phyloP scores from a whole-genome alignment of 2,797 vertebrate genomes.

The Muscicapa striata region DNA sequence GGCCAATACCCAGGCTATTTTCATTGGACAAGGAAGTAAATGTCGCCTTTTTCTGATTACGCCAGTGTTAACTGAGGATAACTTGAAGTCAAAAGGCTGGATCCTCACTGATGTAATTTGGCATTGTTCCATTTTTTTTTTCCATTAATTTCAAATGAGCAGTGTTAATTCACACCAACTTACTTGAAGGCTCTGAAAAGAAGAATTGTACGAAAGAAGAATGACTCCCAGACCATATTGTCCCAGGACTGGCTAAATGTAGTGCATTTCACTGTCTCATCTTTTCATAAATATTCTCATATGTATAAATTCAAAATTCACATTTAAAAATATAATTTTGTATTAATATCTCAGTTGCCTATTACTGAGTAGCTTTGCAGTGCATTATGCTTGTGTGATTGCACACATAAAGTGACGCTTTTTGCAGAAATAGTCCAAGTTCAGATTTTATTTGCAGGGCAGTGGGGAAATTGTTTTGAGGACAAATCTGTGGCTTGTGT shows the following conservation, averaged over 20 bases:
- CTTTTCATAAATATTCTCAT: not conserved
- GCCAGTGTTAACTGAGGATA: conserved; percentile 67
- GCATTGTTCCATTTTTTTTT: conserved; percentile 30
- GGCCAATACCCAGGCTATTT: conserved; percentile 61
- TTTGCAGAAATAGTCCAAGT: not conserved
- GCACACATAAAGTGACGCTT: not conserved
- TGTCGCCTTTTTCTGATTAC: conserved; percentile 63
- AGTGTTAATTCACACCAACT: conserved; percentile 59
- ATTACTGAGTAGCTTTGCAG: not conserved
- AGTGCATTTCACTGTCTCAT: conserved; percentile 2
- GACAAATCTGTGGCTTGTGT: conserved; percentile 20
- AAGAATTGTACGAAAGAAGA: conserved; percentile 17
- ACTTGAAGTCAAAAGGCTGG: conserved; percentile 65
- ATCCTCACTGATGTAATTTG: conserved; percentile 60
- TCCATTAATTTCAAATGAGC: conserved; percentile 45
- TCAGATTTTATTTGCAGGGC: not conserved
- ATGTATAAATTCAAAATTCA: not conserved
- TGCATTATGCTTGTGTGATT: not conserved
- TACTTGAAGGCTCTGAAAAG: conserved; percentile 49
- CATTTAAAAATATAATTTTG: not conserved
- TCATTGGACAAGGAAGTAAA: conserved; percentile 57
- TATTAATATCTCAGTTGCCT: not conserved
- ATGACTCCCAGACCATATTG: conserved; percentile 42
- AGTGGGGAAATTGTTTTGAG: not conserved
- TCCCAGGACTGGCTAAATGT: conserved; percentile 2